Conservation (phyloP, 2,113 vertebrate genomes). For the Corythornis madagascariensis region DNA sequence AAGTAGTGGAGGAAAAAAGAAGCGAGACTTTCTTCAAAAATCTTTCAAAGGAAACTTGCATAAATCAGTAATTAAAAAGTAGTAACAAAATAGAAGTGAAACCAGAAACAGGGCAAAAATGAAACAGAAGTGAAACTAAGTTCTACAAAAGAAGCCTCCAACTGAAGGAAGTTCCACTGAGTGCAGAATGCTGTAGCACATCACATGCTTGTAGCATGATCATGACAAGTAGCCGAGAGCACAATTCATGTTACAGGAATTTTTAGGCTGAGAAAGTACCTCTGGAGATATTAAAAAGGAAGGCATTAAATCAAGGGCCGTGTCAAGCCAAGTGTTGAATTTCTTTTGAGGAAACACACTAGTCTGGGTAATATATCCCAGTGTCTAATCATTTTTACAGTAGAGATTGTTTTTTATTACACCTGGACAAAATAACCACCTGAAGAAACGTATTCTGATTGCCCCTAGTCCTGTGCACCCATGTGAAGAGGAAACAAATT, state of each 20-base stretch:
- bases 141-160: not conserved
- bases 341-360: not conserved
- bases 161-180: not conserved
- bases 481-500: not conserved
- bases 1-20: not conserved
- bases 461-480: not conserved
- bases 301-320: not conserved
- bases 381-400: not conserved
- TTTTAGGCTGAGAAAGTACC: not conserved
- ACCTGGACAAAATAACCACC: not conserved
- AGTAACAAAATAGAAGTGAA: not conserved
- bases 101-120: not conserved
- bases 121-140: conserved; percentile 13
- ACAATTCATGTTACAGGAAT: not conserved
- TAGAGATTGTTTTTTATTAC: not conserved
- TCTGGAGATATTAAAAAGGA: not conserved
- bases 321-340: not conserved
- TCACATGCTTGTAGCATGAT: not conserved
- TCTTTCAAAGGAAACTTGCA: not conserved
- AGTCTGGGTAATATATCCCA: not conserved
- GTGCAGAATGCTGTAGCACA: not conserved
- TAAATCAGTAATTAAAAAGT: not conserved
- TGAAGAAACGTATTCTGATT: not conserved
- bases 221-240: not conserved
- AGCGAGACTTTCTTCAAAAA: not conserved